These are phyloP conservation scores for Lordiphosa fenestrarum DNA, from an alignment of 2,888 invertebrate genomes.

Conservation along the genomic window DNA sequence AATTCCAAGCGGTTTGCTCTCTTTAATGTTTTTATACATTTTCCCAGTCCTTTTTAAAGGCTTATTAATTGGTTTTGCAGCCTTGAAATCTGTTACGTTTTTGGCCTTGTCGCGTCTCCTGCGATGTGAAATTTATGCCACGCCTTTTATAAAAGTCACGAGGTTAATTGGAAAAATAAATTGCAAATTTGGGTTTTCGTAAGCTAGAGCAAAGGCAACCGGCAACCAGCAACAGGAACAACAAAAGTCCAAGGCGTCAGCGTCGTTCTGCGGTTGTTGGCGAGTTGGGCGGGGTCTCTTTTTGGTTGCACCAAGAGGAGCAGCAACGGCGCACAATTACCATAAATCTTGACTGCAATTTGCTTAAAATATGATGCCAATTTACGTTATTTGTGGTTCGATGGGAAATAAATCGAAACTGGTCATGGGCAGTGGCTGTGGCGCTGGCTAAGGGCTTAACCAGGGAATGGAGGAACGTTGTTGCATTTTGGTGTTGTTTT, in stretches of 20 bases:
- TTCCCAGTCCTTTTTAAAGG: too few species aligned
- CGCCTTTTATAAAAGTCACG: slow-evolving; percentile 71
- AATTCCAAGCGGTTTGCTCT: too few species aligned
- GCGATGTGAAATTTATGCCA: slow-evolving; percentile 66
- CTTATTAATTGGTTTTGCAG: neutral
- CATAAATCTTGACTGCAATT: slow-evolving; percentile 75
- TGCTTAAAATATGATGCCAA: slow-evolving; percentile 76
- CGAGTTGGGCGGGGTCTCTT: neutral
- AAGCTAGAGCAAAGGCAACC: slow-evolving; percentile 23
- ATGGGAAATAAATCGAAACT: slow-evolving; percentile 71
- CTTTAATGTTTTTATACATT: too few species aligned
- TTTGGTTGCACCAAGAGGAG: slow-evolving; percentile 6
- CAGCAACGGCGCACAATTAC: slow-evolving; percentile 69
- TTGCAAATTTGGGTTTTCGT: slow-evolving; percentile 64
- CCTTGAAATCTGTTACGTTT: neutral
- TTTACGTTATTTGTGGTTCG: slow-evolving; percentile 76
- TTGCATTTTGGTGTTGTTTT: slow-evolving; percentile 4
- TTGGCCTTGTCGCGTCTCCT: neutral
- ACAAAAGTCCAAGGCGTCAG: slow-evolving; percentile 16
- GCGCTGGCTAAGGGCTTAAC: neutral
- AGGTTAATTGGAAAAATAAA: slow-evolving; percentile 77
- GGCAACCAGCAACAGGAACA: slow-evolving; percentile 38
- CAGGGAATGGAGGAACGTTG: slow-evolving; percentile 1
- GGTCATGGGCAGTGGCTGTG: slow-evolving; percentile 36
- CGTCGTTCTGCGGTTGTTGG: slow-evolving; percentile 22